Evolutionary conservation across 1,140 invertebrate genomes (phyloP), one percentile per base, ranked within the genome.

Genomic region (Hyles euphorbiae): DNA sequence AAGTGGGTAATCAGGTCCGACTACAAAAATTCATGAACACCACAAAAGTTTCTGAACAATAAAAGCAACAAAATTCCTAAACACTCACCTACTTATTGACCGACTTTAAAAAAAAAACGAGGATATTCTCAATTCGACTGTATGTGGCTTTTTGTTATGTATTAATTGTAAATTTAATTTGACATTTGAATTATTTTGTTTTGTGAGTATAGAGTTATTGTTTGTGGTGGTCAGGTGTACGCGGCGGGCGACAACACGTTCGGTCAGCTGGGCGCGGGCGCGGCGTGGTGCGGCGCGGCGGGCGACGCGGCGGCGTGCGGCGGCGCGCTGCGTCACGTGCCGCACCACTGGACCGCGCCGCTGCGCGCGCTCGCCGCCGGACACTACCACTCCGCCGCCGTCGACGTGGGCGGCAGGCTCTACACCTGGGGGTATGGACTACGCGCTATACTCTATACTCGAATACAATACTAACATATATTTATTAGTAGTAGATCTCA

Each of bases 321-420:
- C 10, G 82, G 78, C 0, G 63, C 66, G 1, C 54, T 76, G 43
- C 32, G 61, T 10, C 64, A 46, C 11, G 71, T 76, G 12, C 51
- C 55, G 5, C 43, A 10, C 3, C 3, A 43, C 4, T 36, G n/a
- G 34, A 43, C n/a, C 5, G 71, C 77, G 10, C 83, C 78, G 0
- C 36, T 77, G 0, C 47, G 58, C 0, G 43, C 54, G 6, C 46
- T 83, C 5, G 70, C 81, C 0, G 79, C 81, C 4, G 83, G 83
- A 0, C 81, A 83, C 61, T 86, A 86, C 65, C 83, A 86, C 59
- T 83, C 78, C 34, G 83, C 83, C 1, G 83, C 78, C 1, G 50
- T 86, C 0, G 83, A 83, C 53, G 61, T 60, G 0, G 81, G 81
- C 34, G 83, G 83, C 5, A 61, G 79, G 3, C 70, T 86, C 2